Evolutionary conservation across 2,888 invertebrate species (phyloP).

Genomic region (Troides helena): DNA sequence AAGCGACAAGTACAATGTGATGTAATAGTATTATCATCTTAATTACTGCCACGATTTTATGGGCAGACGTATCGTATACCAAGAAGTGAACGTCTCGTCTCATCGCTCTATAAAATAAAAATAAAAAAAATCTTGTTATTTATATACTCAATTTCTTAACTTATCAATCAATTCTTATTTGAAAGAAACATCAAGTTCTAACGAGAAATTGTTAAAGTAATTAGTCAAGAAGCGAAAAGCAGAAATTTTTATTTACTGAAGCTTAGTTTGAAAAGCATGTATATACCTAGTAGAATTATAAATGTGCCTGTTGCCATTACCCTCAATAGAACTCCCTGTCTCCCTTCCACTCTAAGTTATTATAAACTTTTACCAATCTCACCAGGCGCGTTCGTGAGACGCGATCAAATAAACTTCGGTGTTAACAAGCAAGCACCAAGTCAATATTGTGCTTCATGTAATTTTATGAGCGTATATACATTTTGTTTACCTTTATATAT

Average conservation of each 20-base stretch:
- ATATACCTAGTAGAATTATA: constrained; percentile 18
- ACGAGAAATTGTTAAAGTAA: background rate
- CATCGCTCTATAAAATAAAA: no score
- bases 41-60: no score
- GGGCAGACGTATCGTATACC: no score
- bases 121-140: no score
- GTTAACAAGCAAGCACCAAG: constrained; percentile 38
- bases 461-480: constrained; percentile 5
- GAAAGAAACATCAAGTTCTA: background rate
- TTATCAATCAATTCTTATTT: background rate
- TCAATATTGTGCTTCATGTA: constrained; percentile 32
- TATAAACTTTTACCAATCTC: constrained; percentile 38
- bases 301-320: constrained; percentile 25
- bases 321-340: constrained; percentile 25
- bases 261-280: constrained; percentile 17
- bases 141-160: no score
- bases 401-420: constrained; percentile 38
- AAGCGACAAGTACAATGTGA: no score
- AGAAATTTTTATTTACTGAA: constrained; percentile 18
- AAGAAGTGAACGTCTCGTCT: no score
- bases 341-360: constrained; percentile 32
- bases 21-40: no score
- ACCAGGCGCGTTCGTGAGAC: constrained; percentile 32
- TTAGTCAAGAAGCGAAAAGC: background rate
- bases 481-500: background rate